Base-by-base conservation (phyloP, 1,140 invertebrate species). In the Vanessa tameamea region DNA sequence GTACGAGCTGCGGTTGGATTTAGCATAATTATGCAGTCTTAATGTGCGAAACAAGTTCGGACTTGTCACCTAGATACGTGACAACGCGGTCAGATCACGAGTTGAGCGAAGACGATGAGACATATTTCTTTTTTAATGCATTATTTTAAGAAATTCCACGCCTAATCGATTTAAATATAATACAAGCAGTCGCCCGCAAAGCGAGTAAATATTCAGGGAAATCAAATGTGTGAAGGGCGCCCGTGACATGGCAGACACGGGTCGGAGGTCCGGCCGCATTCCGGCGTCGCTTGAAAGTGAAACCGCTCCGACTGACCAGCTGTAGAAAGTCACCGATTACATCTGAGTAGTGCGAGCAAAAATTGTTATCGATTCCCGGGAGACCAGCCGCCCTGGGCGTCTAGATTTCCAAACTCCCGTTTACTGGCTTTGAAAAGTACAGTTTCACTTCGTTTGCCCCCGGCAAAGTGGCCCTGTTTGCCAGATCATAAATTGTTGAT, bases 311-410 rank as follows among this genome's bases (percentile, higher is more conserved):
- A 71, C 76, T 80, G 76, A 82, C 82, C 86, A 87, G 85, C 88
- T 85, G 84, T 92, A 92, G 90, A 92, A 92, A 92, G 90, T 89
- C 87, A 86, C 85, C 83, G 87, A 89, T 88, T 89, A 89, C 88
- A 91, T 90, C 89, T 87, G 86, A 79, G 76, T 82, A 81, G 80
- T 79, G 72, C 81, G 82, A 84, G 83, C 82, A 87, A 89, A 89
- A 89, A 89, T 83, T 86, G 85, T 82, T 87, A 87, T 86, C 84
- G 72, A 78, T 82, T 85, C 85, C 87, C 83, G 86, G 84, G 84
- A 83, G 83, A 85, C 79, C 71, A 81, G 81, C 69, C 82, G 84
- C 86, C 86, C 82, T 71, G 70, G 83, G 86, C 83, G 76, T 80
- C 78, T 23, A 37, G 76, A 47, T 64, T 26, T 9, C 55, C 65